phyloP scores from a whole-genome alignment of 1,140 invertebrate genomes.

The Hermetia illucens region DNA sequence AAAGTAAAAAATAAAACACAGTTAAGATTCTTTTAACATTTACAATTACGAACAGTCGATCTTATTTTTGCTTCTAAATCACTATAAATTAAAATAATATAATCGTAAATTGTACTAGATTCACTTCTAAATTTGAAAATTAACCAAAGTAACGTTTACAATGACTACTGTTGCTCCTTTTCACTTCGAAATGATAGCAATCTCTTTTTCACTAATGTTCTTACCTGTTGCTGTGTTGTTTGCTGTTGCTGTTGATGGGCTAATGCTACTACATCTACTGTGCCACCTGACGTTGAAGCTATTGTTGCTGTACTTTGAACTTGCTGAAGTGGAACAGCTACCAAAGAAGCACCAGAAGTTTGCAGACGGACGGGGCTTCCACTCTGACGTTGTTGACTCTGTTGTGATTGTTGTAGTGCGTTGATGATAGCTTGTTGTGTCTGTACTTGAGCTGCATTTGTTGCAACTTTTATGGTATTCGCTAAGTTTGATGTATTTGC shows the following conservation, averaged over 20 bases:
- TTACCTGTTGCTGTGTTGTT: slow-evolving; percentile 26
- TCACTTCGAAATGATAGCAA: slow-evolving; percentile 28
- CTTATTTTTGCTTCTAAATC: too few species aligned
- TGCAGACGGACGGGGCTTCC: slow-evolving; percentile 34
- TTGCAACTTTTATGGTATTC: slow-evolving; percentile 33
- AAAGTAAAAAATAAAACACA: too few species aligned
- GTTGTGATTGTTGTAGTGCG: slow-evolving; percentile 20
- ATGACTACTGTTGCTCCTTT: not conserved
- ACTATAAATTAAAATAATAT: too few species aligned
- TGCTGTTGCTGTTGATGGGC: slow-evolving; percentile 15
- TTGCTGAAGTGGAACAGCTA: slow-evolving; percentile 34
- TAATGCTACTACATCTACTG: slow-evolving; percentile 8
- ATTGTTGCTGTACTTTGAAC: slow-evolving; percentile 17
- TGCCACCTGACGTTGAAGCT: slow-evolving; percentile 17
- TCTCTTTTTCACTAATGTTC: slow-evolving; percentile 30
- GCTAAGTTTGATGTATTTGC: slow-evolving; percentile 29
- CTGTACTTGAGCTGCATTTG: slow-evolving; percentile 18
- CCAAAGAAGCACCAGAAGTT: slow-evolving; percentile 30
- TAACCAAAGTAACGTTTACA: too few species aligned
- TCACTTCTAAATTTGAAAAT: too few species aligned
- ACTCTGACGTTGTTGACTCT: slow-evolving; percentile 32
- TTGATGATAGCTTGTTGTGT: slow-evolving; percentile 31
- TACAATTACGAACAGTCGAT: too few species aligned
- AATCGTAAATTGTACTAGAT: too few species aligned
- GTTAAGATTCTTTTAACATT: too few species aligned